Evolutionary conservation across 2,113 vertebrate genomes (phyloP).

Genomic region (Todiramphus saurophagus): DNA sequence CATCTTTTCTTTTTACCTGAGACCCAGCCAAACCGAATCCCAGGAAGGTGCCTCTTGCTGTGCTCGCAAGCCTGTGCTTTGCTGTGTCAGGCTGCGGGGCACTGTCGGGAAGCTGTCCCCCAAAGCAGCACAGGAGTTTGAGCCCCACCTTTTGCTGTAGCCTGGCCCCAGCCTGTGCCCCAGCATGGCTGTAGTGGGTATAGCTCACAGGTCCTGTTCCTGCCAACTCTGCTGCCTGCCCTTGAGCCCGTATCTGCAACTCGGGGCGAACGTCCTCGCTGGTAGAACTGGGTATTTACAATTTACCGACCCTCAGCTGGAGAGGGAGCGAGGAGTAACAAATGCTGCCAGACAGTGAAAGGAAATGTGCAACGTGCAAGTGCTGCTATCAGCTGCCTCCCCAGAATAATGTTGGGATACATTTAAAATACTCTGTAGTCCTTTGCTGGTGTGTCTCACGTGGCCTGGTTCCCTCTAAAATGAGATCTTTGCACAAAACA

Average conservation of each 20-base stretch:
- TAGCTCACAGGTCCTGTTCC: fast-evolving
- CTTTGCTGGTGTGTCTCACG: background rate
- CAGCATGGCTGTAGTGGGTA: fast-evolving
- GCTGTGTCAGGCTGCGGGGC: background rate
- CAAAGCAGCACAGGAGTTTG: fast-evolving
- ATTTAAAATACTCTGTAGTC: background rate
- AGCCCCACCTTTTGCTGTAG: too few species aligned
- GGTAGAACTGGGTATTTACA: background rate
- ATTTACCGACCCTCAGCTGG: background rate
- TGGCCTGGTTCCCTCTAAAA: background rate
- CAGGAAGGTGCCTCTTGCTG: background rate
- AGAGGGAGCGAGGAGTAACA: background rate
- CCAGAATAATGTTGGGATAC: background rate
- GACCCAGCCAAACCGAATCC: background rate
- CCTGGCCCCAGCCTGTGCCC: background rate
- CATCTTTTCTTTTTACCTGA: background rate
- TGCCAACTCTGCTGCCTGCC: background rate
- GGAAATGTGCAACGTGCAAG: background rate
- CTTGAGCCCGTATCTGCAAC: background rate
- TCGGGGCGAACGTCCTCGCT: background rate
- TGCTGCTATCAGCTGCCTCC: background rate
- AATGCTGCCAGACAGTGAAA: fast-evolving
- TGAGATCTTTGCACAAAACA: background rate
- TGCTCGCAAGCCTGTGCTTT: background rate
- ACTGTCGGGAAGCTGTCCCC: background rate